A percentile compares a stretch with the other conserved stretches of the same genome.
Conservation (phyloP, 2,888 invertebrate species). For the Magallana nippona region DNA sequence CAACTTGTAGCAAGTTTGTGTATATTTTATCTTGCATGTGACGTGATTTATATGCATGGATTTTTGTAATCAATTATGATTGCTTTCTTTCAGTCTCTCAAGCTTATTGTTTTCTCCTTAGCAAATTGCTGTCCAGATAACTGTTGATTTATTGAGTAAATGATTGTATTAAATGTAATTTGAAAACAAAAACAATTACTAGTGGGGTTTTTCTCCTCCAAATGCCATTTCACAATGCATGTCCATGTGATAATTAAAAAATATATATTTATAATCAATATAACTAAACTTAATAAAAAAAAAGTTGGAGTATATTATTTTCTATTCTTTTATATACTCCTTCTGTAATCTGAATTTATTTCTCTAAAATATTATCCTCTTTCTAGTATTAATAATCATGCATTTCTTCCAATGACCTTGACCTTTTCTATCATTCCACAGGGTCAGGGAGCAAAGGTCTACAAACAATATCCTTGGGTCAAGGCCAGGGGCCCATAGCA, state of each 20-base stretch:
- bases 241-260: too few relatives aligned
- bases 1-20: not conserved
- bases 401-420: not conserved
- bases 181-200: not conserved
- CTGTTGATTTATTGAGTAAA: not conserved
- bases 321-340: too few relatives aligned
- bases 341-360: too few relatives aligned
- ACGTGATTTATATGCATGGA: conserved; percentile 6
- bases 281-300: too few relatives aligned
- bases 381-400: too few relatives aligned
- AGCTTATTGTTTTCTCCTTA: not conserved
- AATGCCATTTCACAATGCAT: not conserved
- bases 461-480: conserved; percentile 79
- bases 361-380: too few relatives aligned
- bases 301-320: too few relatives aligned
- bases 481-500: conserved; percentile 80
- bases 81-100: conserved; percentile 9
- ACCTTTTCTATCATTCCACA: conserved; percentile 47
- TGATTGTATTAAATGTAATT: too few relatives aligned
- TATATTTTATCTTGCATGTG: conserved; percentile 5
- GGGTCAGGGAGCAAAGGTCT: conserved; percentile 70
- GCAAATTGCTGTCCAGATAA: not conserved
- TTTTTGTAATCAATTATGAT: not conserved
- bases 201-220: not conserved
- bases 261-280: too few relatives aligned